Evolutionary conservation across 1,140 invertebrate species (phyloP).

Genomic region (Drosophila punjabiensis): DNA sequence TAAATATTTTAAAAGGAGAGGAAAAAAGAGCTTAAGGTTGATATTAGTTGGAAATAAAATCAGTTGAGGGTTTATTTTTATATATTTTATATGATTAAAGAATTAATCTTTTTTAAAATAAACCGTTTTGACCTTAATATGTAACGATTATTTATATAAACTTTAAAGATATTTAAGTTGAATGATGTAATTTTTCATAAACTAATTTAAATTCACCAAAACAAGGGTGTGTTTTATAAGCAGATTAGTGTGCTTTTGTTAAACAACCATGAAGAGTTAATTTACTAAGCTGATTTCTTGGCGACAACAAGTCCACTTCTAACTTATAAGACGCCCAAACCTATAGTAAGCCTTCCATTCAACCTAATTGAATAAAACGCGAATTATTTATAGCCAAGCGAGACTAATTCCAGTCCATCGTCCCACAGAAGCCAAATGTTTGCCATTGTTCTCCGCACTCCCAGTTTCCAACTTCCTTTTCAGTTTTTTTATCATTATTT

Average conservation of each 20-base stretch:
- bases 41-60: background rate
- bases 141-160: too few species aligned
- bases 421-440: conserved; percentile 41
- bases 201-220: background rate
- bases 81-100: background rate
- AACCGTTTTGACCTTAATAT: background rate
- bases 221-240: background rate
- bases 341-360: conserved; percentile 23
- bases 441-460: conserved; percentile 39
- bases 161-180: background rate
- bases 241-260: background rate
- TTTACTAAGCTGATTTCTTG: background rate
- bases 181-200: background rate
- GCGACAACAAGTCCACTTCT: conserved; percentile 1
- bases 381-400: conserved; percentile 39
- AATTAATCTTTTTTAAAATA: background rate
- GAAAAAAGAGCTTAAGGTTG: background rate
- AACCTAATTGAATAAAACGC: conserved; percentile 42
- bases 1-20: conserved; percentile 1
- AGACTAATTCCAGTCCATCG: conserved; percentile 41
- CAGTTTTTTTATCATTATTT: conserved; percentile 9
- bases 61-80: background rate
- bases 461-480: conserved; percentile 37
- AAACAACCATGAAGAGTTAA: background rate
- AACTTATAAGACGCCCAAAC: background rate